Evolutionary conservation across 1,140 invertebrate genomes (phyloP), one percentile per base, ranked within the genome.

Genomic region (Aphelinus atriplicis): DNA sequence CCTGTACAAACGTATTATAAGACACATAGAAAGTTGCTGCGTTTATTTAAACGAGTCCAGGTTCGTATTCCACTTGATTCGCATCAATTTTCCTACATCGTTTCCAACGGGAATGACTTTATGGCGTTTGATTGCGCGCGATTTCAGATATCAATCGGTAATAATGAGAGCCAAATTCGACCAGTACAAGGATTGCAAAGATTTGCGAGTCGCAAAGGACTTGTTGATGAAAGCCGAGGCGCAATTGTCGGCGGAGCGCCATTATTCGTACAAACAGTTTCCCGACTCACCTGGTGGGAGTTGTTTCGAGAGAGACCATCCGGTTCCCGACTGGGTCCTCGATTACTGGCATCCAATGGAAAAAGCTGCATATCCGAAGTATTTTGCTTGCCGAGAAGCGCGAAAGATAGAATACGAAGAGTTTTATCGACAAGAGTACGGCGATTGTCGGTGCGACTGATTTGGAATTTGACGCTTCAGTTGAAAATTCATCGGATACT

Each of bases 291-390:
- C 92, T 62, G 93, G 92, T 68, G 97, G 97, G 75, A 90, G 92
- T 50, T 93, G 94, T 1, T 94, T 91, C 82, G 89, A 90, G 43
- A 90, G 96, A 82, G 89, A 92, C 26, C 87, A 90, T 0, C 75
- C 81, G 2, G 82, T 90, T 10, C 94, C 94, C 6, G 96, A 98
- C 84, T 95, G 92, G 92, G 85, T 97, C 7, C 78, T 98, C 1
- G 97, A 99, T 85, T 93, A 92, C 80, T 99, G 97, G 96, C 93
- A 97, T 90, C 96, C 96, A 1, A 84, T 95, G 45, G 97, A 98
- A 86, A 98, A 98, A 86, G 95, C 96, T 5, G 91, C 92, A 76
- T 99, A 97, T 89, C 97, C 98, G 0, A 93, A 98, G 84, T 99
- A 98, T 82, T 99, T 99, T 90, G 94, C 93, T 43, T 88, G 89